Evolutionary conservation across 2,113 vertebrate genomes (phyloP), one percentile per base, ranked within the genome.

Genomic region (Neolamprologus kungweensis): DNA sequence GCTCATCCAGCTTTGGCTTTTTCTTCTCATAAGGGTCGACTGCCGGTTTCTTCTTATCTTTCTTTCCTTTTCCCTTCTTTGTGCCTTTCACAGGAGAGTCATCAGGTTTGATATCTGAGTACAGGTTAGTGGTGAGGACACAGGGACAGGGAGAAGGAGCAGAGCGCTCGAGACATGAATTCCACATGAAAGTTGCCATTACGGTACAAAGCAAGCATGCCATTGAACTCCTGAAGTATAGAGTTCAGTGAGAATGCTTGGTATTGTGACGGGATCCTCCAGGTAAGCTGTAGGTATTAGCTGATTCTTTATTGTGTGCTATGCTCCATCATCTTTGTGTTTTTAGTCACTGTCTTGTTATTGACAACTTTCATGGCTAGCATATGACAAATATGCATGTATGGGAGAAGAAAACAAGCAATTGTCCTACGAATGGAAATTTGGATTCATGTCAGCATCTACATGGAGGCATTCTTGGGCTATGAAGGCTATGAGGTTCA

Each of bases 1-100:
- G 94, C 82, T 99, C 99, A 1, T 99, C 98, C 1, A 99, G 96
- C 90, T 97, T 99, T 37, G 96, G 95, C 94, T 97, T 98, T 88
- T 97, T 99, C 96, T 96, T 99, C 80, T 97, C 98, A 1, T 85
- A 85, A 1, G 91, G 65, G 90, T 99, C 98, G 53, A 81, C 11
- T 16, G 63, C 7, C 5, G 81, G 47, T 2, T 68, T 95, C 93
- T 97, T 98, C 94, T 97, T 98, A 21, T 98, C 97, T 92, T 95
- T 96, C 92, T 87, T 97, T 96, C 94, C 83, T 92, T 96, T 98
- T 97, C 82, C 79, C 75, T 5, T 94, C 94, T 97, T 99, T 42
- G 90, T 87, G 91, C 97, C 97, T 99, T 98, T 97, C 45, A 94
- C 87, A 87, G 92, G 94, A 97, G 93, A 96, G 88, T 96, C 95